Evolutionary conservation across 2,113 vertebrate genomes (phyloP).

Genomic region (Tylochromis polylepis): DNA sequence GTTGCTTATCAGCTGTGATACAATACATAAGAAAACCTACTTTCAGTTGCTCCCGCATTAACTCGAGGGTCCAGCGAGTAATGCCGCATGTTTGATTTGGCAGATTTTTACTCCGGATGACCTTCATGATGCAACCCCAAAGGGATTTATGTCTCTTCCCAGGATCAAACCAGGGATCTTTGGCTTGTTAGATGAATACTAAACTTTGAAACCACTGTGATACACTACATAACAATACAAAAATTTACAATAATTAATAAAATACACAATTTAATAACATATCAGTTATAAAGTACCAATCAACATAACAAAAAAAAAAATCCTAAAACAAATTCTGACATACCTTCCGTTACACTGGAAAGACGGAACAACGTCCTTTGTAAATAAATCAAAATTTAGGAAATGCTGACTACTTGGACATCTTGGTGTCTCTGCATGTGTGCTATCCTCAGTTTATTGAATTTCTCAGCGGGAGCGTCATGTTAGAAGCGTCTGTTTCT

Average conservation of each 20-base stretch:
- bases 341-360: neutral
- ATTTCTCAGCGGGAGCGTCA: slow-evolving; percentile 21
- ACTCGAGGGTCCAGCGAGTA: no score
- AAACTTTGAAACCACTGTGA: neutral
- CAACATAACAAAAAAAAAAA: neutral
- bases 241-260: neutral
- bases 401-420: neutral
- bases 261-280: neutral
- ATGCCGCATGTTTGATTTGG: no score
- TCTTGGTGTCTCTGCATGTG: neutral
- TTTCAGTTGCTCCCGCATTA: neutral
- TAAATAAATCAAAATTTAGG: neutral
- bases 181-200: no score
- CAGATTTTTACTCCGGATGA: no score
- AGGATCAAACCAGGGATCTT: no score
- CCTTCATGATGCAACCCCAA: no score
- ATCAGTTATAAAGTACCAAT: neutral
- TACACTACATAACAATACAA: neutral
- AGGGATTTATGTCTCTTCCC: no score
- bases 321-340: neutral
- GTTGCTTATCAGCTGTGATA: neutral
- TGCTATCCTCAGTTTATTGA: slow-evolving; percentile 39
- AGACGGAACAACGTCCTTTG: neutral
- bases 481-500: slow-evolving; percentile 26
- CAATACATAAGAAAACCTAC: neutral